Evolutionary conservation across 2,888 invertebrate genomes (phyloP), one percentile per base, ranked within the genome.

Genomic region (Stenurella melanura): DNA sequence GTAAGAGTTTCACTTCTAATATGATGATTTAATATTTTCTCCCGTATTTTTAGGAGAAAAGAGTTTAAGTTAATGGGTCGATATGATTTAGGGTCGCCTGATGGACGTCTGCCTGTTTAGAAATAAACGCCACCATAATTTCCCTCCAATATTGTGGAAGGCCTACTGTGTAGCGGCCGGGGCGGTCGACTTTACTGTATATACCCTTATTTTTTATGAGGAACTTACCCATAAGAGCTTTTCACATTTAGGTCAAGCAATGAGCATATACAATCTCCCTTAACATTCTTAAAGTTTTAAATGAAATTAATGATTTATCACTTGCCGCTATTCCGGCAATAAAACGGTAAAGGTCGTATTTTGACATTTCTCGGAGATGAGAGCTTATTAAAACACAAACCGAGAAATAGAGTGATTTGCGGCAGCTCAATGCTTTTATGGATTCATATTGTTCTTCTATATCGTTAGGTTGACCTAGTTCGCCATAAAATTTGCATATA

Each of bases 391-490:
- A 34, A 63, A 63, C 11, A 50, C 10, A 64, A 64, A 60, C 42
- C 50, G 50, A 42, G 42, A 21, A 64, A 42, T 21, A n/a, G 42
- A 63, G 64, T 30, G 42, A 64, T 64, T 64, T 64, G 42, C 64
- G 42, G 15, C 64, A 42, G 38, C 64, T 42, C 64, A 42, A n/a
- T 42, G 42, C 18, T 21, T 64, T 64, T 64, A 64, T 38, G 38
- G 61, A 64, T 21, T 38, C 60, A 19, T 64, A 38, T 64, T 19
- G 64, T 64, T 64, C 30, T 30, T 18, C 17, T 30, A 30, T 34
- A 17, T 63, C 26, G 34, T 63, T 63, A 18, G 30, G 12, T 4
- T 64, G 64, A 64, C 64, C 64, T 64, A 42, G 64, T 64, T 64
- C 10, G 11, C 12, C 18, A 11, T 17, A 18, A 30, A 30, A 42